Base-by-base conservation (phyloP, 2,113 vertebrate genomes). In the Accipiter virgatus region DNA sequence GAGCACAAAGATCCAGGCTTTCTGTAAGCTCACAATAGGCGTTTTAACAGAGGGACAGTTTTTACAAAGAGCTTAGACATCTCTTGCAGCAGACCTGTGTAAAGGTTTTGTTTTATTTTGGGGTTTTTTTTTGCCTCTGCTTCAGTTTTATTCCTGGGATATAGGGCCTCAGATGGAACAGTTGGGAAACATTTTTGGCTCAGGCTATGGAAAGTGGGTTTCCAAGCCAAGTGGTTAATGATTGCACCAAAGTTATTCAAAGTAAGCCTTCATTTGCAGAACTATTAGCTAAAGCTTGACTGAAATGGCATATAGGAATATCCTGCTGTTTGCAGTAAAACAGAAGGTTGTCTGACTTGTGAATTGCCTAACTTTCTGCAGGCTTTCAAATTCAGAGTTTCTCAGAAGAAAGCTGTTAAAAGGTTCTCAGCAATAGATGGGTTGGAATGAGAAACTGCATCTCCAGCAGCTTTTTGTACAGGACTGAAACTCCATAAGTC, bases 141-240 rank as follows among this genome's bases (percentile, higher is more conserved):
- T 92, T 94, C 86, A 73, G 45, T 92, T 97, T 96, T 92, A 81
- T 91, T 93, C 67, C 67, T 93, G 90, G 87, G 50, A 65, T 93
- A 61, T 88, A 96, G 90, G 94, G 92, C 94, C 96, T 96, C 95
- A 95, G 32, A 68, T 94, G 95, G 86, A 96, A 91, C 91, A 94
- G 93, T 88, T 95, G 71, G 80, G 91, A 96, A 96, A 95, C 80
- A 45, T 96, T 96, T 96, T 96, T 96, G 95, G 95, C 95, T 94
- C 80, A 70, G 63, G 62, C 72, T 92, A 9, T 96, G 95, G 95
- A 96, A 96, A 96, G 62, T 90, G 90, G 90, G 48, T 96, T 96
- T 96, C 66, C 66, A 94, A 92, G 95, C 95, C 92, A 96, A 96
- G 95, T 80, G 74, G 95, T 96, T 97, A 96, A 95, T 94, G 93